Evolutionary conservation across 37 sponge, comb jelly and placozoan species (phyloP), one percentile per base, ranked within the genome.

Genomic region (Axinella damicornis): DNA sequence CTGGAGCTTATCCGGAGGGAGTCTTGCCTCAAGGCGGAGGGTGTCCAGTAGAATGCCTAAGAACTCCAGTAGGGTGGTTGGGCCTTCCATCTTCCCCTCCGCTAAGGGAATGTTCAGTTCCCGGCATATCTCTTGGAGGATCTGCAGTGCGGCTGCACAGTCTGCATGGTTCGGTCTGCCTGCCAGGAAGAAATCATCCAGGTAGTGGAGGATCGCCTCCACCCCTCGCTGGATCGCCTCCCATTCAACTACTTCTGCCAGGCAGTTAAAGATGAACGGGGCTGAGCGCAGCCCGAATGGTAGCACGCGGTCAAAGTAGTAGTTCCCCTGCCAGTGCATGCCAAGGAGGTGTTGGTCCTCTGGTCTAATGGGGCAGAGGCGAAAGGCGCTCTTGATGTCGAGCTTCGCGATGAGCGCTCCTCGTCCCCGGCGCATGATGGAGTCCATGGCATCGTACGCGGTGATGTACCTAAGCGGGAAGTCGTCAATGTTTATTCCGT

Each of bases 201-300:
- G 12, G 37, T 69, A 69, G 70, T 69, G 70, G 36, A 14, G 33
- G 70, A 69, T 34, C 12, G 2, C 5, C 12, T 2, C 15, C 5
- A 69, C 9, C 6, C 36, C 33, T 5, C 15, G 33, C 6, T 69
- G 70, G 33, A 6, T 2, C 5, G 37, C 36, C 4, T 41, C 5
- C 75, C 75, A 74, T 21, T 24, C 53, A 9, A 74, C 2, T 2
- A 9, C 75, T 9, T 74, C 75, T 21, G 75, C 75, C 25, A 74
- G 16, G 19, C 53, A 54, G 31, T 74, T 74, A 28, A 74, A 74
- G 19, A 74, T 41, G 33, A 33, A 74, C 12, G 75, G 75, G 2
- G 75, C 53, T 38, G 75, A 74, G 12, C 75, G 53, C 30, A 74
- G 75, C 2, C 75, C 75, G 14, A 74, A 74, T 52, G 75, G 75